Percentiles rank a stretch among this genome's conserved stretches.
These are phyloP conservation scores for Diplogasteroides magnus DNA, from an alignment of 1,140 invertebrate species.

Conservation along the genomic window DNA sequence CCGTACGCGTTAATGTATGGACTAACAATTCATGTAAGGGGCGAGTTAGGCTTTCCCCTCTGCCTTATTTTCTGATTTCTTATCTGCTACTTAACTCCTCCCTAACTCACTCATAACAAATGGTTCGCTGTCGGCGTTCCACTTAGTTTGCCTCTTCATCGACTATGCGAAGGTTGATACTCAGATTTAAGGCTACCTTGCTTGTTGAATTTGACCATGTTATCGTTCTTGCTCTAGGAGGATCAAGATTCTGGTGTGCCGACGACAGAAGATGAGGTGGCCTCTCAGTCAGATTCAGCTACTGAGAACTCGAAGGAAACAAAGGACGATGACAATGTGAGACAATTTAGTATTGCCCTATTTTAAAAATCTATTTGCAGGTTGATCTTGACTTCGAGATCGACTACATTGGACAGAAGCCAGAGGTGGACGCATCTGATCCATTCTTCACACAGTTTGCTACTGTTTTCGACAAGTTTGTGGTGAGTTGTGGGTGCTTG, in stretches of 20 bases:
- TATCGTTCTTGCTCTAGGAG: no score
- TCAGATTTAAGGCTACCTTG: no score
- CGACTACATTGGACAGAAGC: conserved; percentile 47
- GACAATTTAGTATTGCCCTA: not conserved
- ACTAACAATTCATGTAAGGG: no score
- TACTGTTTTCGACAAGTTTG: conserved; percentile 47
- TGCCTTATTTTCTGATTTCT: no score
- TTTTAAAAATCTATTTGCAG: conserved; percentile 14
- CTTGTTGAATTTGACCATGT: no score
- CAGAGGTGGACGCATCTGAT: conserved; percentile 40
- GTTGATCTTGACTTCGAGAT: conserved; percentile 41
- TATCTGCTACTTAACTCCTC: no score
- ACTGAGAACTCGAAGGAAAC: conserved; percentile 9
- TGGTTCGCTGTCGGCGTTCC: no score
- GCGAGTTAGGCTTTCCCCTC: no score
- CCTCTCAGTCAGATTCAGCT: not conserved
- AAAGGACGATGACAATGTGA: conserved; percentile 22
- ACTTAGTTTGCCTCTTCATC: no score
- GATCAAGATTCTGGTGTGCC: conserved; percentile 10
- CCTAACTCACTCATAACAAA: no score
- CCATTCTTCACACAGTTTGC: conserved; percentile 48
- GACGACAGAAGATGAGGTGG: conserved; percentile 13
- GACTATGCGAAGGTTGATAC: no score
- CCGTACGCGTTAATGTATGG: no score
- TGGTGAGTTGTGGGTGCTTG: conserved; percentile 30